A percentile compares a stretch with the other conserved stretches of the same genome.
phyloP scores from a whole-genome alignment of 2,797 vertebrate genomes.

The Buphagus erythrorhynchus region DNA sequence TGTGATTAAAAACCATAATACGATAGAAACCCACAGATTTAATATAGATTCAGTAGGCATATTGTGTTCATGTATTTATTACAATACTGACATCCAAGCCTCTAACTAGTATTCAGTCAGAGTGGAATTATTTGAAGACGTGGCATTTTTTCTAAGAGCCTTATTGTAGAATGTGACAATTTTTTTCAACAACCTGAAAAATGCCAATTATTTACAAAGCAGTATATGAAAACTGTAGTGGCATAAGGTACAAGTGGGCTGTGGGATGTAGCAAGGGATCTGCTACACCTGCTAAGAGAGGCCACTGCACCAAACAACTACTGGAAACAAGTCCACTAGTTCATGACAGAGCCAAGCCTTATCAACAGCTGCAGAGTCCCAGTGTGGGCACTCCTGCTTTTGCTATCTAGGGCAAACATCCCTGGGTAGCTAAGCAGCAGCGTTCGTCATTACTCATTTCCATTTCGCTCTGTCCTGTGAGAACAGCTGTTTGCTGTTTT shows the following conservation, averaged over 20 bases:
- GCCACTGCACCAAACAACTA: not conserved
- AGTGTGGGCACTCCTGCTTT: not conserved
- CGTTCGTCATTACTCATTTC: not conserved
- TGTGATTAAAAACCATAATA: constrained; percentile 24
- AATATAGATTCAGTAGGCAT: constrained; percentile 45
- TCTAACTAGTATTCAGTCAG: not conserved
- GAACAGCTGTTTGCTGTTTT: not conserved
- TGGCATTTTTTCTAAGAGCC: not conserved
- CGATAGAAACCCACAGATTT: constrained; percentile 32
- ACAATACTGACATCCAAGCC: not conserved
- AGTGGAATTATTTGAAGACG: not conserved
- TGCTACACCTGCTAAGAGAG: not conserved
- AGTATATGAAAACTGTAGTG: not conserved
- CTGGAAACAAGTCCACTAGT: not conserved
- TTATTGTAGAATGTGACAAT: not conserved
- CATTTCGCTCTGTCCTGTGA: not conserved
- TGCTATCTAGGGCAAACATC: not conserved
- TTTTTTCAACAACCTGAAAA: not conserved
- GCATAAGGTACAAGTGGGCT: not conserved
- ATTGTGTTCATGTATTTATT: not conserved
- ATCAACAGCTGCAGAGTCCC: not conserved
- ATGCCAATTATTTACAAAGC: not conserved
- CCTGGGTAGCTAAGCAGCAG: not conserved
- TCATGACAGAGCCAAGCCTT: not conserved
- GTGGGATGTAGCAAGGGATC: not conserved